Percentiles rank a stretch among this genome's conserved stretches.
Evolutionary conservation across 2,888 invertebrate genomes (phyloP).

Genomic region (Noctua comes): DNA sequence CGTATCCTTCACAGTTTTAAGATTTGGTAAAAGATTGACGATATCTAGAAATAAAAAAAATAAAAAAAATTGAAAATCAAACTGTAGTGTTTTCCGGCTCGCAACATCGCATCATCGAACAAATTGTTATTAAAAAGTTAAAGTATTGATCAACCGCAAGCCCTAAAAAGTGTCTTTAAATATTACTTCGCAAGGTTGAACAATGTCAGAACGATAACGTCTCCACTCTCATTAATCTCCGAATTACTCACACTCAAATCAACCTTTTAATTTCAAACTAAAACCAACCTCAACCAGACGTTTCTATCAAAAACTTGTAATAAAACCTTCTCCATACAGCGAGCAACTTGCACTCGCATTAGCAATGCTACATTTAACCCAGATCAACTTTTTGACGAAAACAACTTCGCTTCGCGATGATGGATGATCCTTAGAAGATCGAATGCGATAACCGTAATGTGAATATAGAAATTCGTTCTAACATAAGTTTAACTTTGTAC

Average conservation of each 20-base stretch:
- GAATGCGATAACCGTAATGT: slow-evolving; percentile 63
- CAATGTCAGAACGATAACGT: not conserved
- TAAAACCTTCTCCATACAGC: slow-evolving; percentile 39
- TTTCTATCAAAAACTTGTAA: slow-evolving; percentile 55
- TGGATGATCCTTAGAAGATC: slow-evolving; percentile 64
- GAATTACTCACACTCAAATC: slow-evolving; percentile 36
- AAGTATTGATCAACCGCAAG: not conserved
- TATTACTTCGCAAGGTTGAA: not conserved
- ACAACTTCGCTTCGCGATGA: slow-evolving; percentile 65
- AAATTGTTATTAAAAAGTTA: not conserved
- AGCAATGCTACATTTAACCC: slow-evolving; percentile 71
- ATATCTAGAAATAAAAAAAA: no score
- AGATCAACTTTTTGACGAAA: slow-evolving; percentile 69
- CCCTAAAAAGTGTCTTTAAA: not conserved
- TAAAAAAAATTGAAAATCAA: no score
- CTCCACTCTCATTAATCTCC: slow-evolving; percentile 11
- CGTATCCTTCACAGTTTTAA: no score
- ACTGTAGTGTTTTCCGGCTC: no score
- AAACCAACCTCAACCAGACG: slow-evolving; percentile 30
- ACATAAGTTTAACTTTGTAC: slow-evolving; percentile 25
- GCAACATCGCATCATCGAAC: not conserved
- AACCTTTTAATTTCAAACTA: slow-evolving; percentile 21
- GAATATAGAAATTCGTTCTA: slow-evolving; percentile 47
- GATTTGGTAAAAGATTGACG: no score
- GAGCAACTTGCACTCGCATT: slow-evolving; percentile 58